Evolutionary conservation across 1,140 invertebrate genomes (phyloP), one percentile per base, ranked within the genome.

Genomic region (Epicauta chinensis): DNA sequence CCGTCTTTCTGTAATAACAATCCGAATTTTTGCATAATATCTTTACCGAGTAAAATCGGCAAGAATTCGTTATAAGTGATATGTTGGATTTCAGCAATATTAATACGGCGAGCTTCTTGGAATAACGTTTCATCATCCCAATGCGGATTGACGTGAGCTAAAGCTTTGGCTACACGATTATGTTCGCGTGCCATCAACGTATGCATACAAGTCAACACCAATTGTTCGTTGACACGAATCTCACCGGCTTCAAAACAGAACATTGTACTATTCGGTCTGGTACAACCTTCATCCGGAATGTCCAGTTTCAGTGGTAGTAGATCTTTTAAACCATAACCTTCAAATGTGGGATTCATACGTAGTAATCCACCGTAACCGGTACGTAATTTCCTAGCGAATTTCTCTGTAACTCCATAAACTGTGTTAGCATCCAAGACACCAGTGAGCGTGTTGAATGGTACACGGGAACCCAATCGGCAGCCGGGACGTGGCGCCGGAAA

Each of bases 81-180:
- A 62, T 97, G 92, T 69, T 97, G 93, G 41, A 93, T 85, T 68
- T 89, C 81, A 2, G 92, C 94, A 40, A 92, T 89, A 40, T 89
- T 82, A 60, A 98, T 93, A 36, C 91, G 79, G 55, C 93, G 77
- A 0, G 91, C 74, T 75, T 97, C 93, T 65, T 97, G 92, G 76
- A 88, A 98, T 0, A 97, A 66, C 0, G 83, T 93, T 73, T 97
- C 93, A 65, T 97, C 93, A 64, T 94, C 88, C 93, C 93, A 96
- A 64, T 95, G 91, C 2, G 91, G 90, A 73, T 97, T 97, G 7
- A 95, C 79, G 41, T 80, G 74, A 0, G 81, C 77, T 29, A 96
- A 69, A 15, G 75, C 85, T 42, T 81, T 81, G 1, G 91, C 91
- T 2, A 92, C 72, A 47, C 90, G 76, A 67, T 96, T 96, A 67